phyloP scores from a whole-genome alignment of 2,113 vertebrate species.

The Heterotis niloticus region DNA sequence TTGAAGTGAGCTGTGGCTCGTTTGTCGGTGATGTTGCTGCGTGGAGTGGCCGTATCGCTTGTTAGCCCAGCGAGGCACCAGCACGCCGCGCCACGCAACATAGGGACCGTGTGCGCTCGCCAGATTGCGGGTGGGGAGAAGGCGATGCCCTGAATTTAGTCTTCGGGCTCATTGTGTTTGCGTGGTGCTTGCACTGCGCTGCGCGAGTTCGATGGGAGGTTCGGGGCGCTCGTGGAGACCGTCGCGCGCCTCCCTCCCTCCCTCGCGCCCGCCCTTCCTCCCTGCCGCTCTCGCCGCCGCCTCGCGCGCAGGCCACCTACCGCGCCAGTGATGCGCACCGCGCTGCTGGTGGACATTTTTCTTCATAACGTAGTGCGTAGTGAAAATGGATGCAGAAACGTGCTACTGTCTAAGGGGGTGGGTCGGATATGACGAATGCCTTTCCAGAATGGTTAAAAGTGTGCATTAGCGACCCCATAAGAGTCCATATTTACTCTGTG shows the following conservation, averaged over 20 bases:
- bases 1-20: neutral
- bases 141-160: too few species aligned
- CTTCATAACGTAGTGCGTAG: conserved; percentile 61
- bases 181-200: too few species aligned
- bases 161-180: too few species aligned
- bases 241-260: conserved; percentile 19
- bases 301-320: conserved; percentile 1
- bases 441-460: too few species aligned
- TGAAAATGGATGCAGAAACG: conserved; percentile 35
- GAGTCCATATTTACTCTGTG: neutral
- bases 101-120: too few species aligned
- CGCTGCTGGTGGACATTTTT: conserved; percentile 73
- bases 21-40: neutral
- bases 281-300: conserved; percentile 5
- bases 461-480: neutral
- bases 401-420: neutral
- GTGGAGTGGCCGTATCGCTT: neutral
- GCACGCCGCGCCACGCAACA: too few species aligned
- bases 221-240: conserved; percentile 8
- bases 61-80: neutral
- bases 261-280: conserved; percentile 23
- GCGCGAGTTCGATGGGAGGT: neutral
- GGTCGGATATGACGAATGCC: neutral
- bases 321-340: conserved; percentile 67
- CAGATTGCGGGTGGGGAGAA: too few species aligned